Evolutionary conservation across 2,113 vertebrate species (phyloP).

Genomic region (Caranx melampygus): DNA sequence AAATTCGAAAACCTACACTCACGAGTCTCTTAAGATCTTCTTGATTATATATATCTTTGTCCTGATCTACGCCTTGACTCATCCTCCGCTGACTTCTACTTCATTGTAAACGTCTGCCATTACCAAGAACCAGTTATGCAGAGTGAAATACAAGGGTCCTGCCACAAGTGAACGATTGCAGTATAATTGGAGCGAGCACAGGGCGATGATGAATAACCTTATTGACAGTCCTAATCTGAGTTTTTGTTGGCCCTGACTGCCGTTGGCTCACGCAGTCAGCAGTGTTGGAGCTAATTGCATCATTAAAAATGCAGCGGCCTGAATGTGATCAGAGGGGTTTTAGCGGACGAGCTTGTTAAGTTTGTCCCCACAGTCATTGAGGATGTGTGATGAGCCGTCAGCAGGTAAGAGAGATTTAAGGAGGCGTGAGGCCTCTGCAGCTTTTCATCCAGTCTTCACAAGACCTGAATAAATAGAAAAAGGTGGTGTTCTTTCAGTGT

Average conservation of each 20-base stretch:
- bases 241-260: conserved; percentile 59
- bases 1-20: conserved; percentile 22
- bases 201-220: conserved; percentile 61
- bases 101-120: background rate
- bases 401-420: conserved; percentile 34
- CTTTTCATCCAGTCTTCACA: background rate
- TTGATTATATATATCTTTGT: background rate
- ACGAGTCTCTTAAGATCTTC: conserved; percentile 6
- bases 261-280: conserved; percentile 46
- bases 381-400: conserved; percentile 32
- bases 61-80: conserved; percentile 4
- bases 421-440: background rate
- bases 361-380: conserved; percentile 23
- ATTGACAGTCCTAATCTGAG: conserved; percentile 66
- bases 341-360: conserved; percentile 58
- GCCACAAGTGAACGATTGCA: conserved; percentile 31
- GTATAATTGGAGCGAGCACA: conserved; percentile 53
- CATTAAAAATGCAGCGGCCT: conserved; percentile 62
- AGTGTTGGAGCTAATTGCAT: conserved; percentile 59
- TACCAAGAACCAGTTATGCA: conserved; percentile 25
- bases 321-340: conserved; percentile 45
- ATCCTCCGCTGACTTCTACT: background rate
- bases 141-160: conserved; percentile 26
- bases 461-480: background rate
- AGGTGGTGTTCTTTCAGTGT: background rate